Conservation (phyloP, 2,797 vertebrate species). For the Coreius guichenoti region DNA sequence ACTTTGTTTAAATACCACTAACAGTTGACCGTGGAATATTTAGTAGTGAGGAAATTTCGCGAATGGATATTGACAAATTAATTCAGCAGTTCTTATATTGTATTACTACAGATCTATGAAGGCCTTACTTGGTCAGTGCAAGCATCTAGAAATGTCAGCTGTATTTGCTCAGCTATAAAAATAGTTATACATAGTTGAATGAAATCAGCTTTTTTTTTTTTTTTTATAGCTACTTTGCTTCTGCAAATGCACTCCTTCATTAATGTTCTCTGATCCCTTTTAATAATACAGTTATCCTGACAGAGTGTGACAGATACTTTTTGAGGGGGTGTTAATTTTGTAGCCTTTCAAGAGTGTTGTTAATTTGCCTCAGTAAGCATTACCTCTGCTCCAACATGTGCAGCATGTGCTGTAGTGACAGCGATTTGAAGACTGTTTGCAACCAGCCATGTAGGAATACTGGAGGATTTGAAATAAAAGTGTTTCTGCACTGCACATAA, state of each 20-base stretch:
- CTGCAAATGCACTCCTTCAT: constrained; percentile 3
- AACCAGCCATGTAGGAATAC: not conserved
- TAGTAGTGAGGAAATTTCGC: too few relatives aligned
- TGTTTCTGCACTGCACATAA: constrained; percentile 8
- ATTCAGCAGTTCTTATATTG: not conserved
- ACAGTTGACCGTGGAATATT: too few relatives aligned
- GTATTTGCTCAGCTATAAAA: not conserved
- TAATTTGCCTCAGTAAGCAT: constrained; percentile 52
- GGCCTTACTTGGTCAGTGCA: not conserved
- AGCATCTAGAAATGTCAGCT: not conserved
- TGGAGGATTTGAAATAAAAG: constrained; percentile 3
- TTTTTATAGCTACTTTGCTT: constrained; percentile 5
- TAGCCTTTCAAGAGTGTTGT: constrained; percentile 14
- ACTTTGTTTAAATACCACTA: too few relatives aligned
- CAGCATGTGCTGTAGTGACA: constrained; percentile 10
- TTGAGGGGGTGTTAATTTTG: constrained; percentile 38
- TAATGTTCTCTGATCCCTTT: constrained; percentile 38
- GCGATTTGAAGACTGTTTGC: constrained; percentile 21
- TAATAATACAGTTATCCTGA: constrained; percentile 31
- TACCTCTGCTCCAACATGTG: constrained; percentile 17
- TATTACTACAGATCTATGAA: not conserved
- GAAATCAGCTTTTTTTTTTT: not conserved
- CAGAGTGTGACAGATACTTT: constrained; percentile 34
- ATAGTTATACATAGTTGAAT: not conserved
- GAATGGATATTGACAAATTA: not conserved